A percentile compares a stretch with the other conserved stretches of the same genome.
phyloP scores from a whole-genome alignment of 2,113 vertebrate genomes.

The Salvelinus fontinalis region DNA sequence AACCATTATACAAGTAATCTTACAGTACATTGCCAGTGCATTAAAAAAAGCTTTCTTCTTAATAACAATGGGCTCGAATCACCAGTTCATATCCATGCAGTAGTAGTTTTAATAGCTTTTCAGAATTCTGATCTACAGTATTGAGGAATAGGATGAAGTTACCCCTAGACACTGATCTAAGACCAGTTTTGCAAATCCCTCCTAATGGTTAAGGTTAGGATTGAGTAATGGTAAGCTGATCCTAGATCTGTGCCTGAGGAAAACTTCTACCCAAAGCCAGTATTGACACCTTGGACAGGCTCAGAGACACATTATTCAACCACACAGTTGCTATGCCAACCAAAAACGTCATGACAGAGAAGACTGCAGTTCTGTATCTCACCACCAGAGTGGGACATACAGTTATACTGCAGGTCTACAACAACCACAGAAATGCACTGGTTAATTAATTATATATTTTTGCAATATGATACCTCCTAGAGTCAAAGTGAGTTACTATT shows the following conservation, averaged over 20 bases:
- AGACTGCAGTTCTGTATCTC: conserved; percentile 45
- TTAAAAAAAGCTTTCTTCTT: conserved; percentile 66
- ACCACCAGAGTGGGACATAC: conserved; percentile 44
- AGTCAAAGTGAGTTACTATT: conserved; percentile 56
- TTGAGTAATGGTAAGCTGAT: no score
- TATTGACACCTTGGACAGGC: conserved; percentile 65
- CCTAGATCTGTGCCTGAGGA: no score
- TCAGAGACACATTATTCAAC: conserved; percentile 57
- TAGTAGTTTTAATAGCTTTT: conserved; percentile 56
- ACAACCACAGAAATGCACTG: conserved; percentile 61
- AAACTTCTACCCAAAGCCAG: no score
- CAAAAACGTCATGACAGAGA: conserved; percentile 48
- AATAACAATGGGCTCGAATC: conserved; percentile 65
- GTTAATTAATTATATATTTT: conserved; percentile 50
- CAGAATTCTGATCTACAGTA: conserved; percentile 57
- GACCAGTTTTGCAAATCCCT: no score
- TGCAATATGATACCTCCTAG: conserved; percentile 58
- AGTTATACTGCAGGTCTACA: conserved; percentile 39
- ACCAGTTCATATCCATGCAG: conserved; percentile 71
- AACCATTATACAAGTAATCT: conserved; percentile 72
- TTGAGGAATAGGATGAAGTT: conserved; percentile 6
- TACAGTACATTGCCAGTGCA: conserved; percentile 73
- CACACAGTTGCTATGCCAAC: conserved; percentile 70
- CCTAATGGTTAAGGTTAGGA: no score
- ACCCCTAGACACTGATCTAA: no score